These are phyloP conservation scores for Albula goreensis DNA, from an alignment of 2,113 vertebrate species.

Conservation along the genomic window DNA sequence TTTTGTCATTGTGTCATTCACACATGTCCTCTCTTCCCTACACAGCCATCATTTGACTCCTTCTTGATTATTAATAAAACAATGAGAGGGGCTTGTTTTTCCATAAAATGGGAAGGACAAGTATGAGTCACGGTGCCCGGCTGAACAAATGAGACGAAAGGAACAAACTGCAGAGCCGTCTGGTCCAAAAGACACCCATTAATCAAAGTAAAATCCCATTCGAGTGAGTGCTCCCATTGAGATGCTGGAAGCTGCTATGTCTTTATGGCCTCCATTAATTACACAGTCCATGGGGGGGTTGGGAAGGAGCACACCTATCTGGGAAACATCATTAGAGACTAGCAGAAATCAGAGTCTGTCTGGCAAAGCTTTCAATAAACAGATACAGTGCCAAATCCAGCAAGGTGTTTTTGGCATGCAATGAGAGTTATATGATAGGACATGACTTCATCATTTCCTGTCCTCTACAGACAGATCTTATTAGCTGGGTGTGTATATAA, in stretches of 20 bases:
- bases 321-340: constrained; percentile 1
- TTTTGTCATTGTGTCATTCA: constrained; percentile 12
- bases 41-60: background rate
- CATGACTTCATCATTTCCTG: background rate
- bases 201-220: background rate
- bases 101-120: background rate
- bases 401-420: background rate
- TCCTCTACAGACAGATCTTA: background rate
- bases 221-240: background rate
- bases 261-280: constrained; percentile 9
- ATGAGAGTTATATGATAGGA: background rate
- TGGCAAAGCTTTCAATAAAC: background rate
- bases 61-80: background rate
- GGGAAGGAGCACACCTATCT: background rate
- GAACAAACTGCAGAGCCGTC: background rate
- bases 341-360: background rate
- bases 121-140: background rate
- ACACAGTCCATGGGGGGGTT: background rate
- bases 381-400: background rate
- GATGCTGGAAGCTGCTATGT: background rate
- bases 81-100: background rate
- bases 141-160: background rate
- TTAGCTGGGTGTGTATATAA: background rate
- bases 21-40: background rate
- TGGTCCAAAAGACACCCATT: background rate